Base-by-base conservation (phyloP, 2,113 vertebrate genomes). In the Menura novaehollandiae region DNA sequence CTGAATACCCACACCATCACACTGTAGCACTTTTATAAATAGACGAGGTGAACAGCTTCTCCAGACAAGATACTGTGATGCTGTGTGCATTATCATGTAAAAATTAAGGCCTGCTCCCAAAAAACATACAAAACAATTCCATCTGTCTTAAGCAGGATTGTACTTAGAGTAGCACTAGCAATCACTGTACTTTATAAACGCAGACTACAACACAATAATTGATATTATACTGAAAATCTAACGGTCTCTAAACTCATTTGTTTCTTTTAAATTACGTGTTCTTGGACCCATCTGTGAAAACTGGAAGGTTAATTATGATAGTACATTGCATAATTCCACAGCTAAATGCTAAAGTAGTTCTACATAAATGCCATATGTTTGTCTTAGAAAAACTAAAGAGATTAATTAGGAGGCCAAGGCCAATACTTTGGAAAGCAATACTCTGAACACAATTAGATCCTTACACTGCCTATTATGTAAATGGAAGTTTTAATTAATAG, bases 341-440 rank as follows among this genome's bases (percentile, higher is more conserved):
- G 96, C 92, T 97, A 97, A 98, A 97, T 97, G 95, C 94, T 96
- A 81, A 95, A 97, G 71, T 75, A 88, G 59, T 91, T 95, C 85
- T 97, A 96, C 89, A 97, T 91, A 97, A 98, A 98, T 95, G 97
- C 97, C 97, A 94, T 97, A 98, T 97, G 98, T 93, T 98, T 98
- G 81, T 96, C 97, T 97, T 88, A 92, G 76, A 94, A 95, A 97
- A 98, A 94, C 21, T 56, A 56, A 97, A 96, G 97, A 94, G 97
- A 98, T 98, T 98, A 98, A 98, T 98, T 97, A 98, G 90, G 91
- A 98, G 93, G 96, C 96, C 91, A 98, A 97, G 91, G 71, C 85
- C 69, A 96, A 91, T 94, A 95, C 96, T 97, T 96, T 68, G 30
- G 83, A 78, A 96, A 96, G 75, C 92, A 96, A 95, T 82, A 94